A percentile compares a stretch with the other conserved stretches of the same genome.
These are phyloP conservation scores for Oscheius onirici DNA, from an alignment of 2,888 invertebrate genomes.

Conservation along the genomic window DNA sequence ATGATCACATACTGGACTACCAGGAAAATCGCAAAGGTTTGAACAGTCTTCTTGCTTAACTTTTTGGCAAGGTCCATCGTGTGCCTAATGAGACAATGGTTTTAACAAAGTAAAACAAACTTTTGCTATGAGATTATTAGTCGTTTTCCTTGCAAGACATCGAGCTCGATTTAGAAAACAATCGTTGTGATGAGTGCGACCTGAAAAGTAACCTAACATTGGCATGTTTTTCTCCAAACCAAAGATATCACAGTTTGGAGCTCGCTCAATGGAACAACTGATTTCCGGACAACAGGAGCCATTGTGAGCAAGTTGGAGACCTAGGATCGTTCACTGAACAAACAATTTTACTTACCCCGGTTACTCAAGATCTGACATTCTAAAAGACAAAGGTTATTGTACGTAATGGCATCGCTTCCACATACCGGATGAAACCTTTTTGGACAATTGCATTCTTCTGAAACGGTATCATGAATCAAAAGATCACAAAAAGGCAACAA, in stretches of 20 bases:
- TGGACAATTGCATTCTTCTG: conserved; percentile 56
- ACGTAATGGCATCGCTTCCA: conserved; percentile 63
- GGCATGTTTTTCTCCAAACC: conserved; percentile 42
- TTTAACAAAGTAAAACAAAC: not conserved
- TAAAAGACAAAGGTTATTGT: conserved; percentile 59
- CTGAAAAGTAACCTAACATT: conserved; percentile 25
- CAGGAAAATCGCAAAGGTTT: conserved; percentile 6
- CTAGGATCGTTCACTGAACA: conserved; percentile 40
- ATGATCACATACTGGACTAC: conserved; percentile 59
- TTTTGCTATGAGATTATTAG: conserved; percentile 5
- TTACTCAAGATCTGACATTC: conserved; percentile 43
- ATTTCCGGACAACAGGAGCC: conserved; percentile 63
- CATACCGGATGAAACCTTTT: conserved; percentile 59
- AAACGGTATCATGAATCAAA: conserved; percentile 10
- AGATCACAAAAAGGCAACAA: not conserved
- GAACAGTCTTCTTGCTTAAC: conserved; percentile 25
- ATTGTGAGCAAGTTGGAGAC: conserved; percentile 55
- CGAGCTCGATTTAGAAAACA: conserved; percentile 40
- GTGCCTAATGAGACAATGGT: not conserved
- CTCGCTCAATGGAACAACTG: conserved; percentile 47
- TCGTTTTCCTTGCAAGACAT: conserved; percentile 35
- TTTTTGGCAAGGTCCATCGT: conserved; percentile 40
- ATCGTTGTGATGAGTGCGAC: conserved; percentile 48
- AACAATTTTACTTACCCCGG: not conserved
- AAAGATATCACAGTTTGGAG: conserved; percentile 62